Percentiles rank a stretch among this genome's conserved stretches.
Evolutionary conservation across 2,113 vertebrate genomes (phyloP).

Genomic region (Zosterops japonicus): DNA sequence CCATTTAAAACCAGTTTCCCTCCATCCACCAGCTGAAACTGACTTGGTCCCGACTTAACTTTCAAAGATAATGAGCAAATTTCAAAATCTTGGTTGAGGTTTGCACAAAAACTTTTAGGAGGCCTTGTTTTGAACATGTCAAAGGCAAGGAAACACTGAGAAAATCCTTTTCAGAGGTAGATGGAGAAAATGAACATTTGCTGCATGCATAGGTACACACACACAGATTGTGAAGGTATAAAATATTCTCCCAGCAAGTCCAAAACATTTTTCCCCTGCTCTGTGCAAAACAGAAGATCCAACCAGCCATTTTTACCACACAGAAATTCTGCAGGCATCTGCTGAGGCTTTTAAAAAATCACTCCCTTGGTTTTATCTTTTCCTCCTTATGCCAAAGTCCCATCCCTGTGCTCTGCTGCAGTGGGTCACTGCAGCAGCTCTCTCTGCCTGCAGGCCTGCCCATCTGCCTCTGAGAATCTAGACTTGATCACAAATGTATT

Average conservation of each 20-base stretch:
- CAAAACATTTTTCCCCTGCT: neutral
- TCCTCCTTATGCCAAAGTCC: neutral
- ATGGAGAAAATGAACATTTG: neutral
- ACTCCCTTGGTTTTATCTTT: neutral
- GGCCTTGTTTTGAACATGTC: neutral
- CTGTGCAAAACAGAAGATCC: neutral
- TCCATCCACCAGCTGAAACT: neutral
- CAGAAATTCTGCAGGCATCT: neutral
- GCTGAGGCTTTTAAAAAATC: neutral
- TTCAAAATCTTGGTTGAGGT: neutral
- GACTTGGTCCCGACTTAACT: neutral
- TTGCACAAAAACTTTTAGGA: neutral
- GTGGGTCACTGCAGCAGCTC: neutral
- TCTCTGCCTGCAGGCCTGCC: conserved; percentile 30
- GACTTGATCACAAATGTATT: conserved; percentile 46
- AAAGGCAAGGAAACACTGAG: neutral
- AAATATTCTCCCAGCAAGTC: neutral
- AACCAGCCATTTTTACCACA: neutral
- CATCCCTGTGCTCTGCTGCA: neutral
- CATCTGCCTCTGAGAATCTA: conserved; percentile 47
- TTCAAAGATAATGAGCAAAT: neutral
- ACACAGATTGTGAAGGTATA: neutral
- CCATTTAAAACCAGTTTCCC: neutral
- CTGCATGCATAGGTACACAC: neutral
- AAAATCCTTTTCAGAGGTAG: neutral